These are phyloP conservation scores for Drosophila pallidifrons DNA, from an alignment of 1,140 invertebrate species.

Conservation along the genomic window DNA sequence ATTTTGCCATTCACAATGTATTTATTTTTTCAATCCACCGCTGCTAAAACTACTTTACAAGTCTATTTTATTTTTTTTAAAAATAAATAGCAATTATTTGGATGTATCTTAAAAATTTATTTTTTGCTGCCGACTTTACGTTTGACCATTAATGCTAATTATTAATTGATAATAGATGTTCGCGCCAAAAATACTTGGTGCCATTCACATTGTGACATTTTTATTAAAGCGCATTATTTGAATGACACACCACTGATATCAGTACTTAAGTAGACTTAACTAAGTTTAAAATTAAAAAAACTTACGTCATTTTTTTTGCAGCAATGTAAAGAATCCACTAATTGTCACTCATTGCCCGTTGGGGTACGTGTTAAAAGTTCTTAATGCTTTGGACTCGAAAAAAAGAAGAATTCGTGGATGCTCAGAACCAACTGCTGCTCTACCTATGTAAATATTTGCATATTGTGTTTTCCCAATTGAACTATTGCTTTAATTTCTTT, in stretches of 20 bases:
- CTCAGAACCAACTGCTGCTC: slow-evolving; percentile 89
- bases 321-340: slow-evolving; percentile 87
- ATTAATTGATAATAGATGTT: slow-evolving; percentile 9
- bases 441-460: slow-evolving; percentile 87
- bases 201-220: slow-evolving; percentile 23
- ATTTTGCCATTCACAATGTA: too few relatives aligned
- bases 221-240: too few relatives aligned
- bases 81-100: too few relatives aligned
- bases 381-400: slow-evolving; percentile 92
- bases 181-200: slow-evolving; percentile 27
- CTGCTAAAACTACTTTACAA: too few relatives aligned
- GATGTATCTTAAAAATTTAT: too few relatives aligned
- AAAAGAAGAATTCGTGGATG: slow-evolving; percentile 88
- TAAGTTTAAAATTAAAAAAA: neutral
- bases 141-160: too few relatives aligned
- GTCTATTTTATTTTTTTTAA: too few relatives aligned
- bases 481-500: neutral
- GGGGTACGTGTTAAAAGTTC: slow-evolving; percentile 93
- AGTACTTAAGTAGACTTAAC: neutral
- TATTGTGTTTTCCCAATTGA: neutral
- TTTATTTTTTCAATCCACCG: too few relatives aligned
- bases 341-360: slow-evolving; percentile 86
- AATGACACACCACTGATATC: too few relatives aligned
- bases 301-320: slow-evolving; percentile 39
- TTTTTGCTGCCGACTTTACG: too few relatives aligned